Base-by-base conservation (phyloP, 2,797 vertebrate species). In the Bradypus variegatus region DNA sequence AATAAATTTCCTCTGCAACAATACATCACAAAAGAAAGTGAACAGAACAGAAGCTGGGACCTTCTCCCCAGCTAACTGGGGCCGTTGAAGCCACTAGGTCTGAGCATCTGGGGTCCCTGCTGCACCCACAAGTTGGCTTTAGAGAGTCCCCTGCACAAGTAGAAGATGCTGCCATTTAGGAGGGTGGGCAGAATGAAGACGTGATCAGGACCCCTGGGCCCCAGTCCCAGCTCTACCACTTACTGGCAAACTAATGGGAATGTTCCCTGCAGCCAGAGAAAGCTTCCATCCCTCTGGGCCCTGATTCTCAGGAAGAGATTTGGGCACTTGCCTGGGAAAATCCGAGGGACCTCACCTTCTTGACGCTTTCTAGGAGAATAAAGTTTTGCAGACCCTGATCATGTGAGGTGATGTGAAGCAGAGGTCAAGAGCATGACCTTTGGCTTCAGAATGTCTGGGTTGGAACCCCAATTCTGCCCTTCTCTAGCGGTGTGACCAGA, bases 1-100 rank as follows among this genome's bases (percentile, higher is more conserved):
- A 96, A 96, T 94, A 95, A 78, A 96, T 96, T 95, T 81, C 89
- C 90, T 88, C 25, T 27, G 70, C 88, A 93, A 64, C 31, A 53
- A 95, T 70, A 55, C 33, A 82, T 96, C 81, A 91, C 83, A 87
- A 90, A 76, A 58, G 93, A 93, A 91, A 65, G 73, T 9, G 65
- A 91, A 88, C 21, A 36, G 88, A 82, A 79, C 48, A 69, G 81
- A 6, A 84, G 81, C 82, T 45, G n/a, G 45, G 72, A 64, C 70
- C 67, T 65, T 31, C 77, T 65, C 31, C 50, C 27, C 3, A 2
- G 27, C 82, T 78, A 27, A 16, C 6, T n/a, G 60, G 33, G 81
- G 16, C 15, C 69, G 53, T 9, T 41, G 55, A 21, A 48, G 50
- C 81, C 16, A 5, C 1, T 8, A n/a, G 84, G 29, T 65, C 77